These are phyloP conservation scores for Geodia barretti DNA, from an alignment of 37 sponge, comb jelly and placozoan genomes.

Conservation along the genomic window DNA sequence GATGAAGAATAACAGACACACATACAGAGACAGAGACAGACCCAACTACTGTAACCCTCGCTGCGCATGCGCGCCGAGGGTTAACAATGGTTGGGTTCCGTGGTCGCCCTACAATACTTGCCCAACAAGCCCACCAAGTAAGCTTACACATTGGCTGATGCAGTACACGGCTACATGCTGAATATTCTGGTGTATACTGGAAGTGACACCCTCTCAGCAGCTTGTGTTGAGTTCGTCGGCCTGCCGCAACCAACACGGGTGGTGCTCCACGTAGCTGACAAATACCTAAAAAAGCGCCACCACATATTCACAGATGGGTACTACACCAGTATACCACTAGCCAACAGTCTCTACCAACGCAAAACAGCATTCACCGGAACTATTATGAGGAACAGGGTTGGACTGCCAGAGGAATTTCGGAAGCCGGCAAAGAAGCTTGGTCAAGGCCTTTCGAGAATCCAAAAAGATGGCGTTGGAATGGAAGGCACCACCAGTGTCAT, in stretches of 20 bases:
- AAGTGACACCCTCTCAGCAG: background rate
- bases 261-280: background rate
- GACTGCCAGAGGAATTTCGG: background rate
- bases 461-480: too few relatives aligned
- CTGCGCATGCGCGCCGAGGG: too few relatives aligned
- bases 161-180: slow-evolving; percentile 10
- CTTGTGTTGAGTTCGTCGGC: background rate
- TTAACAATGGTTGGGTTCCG: slow-evolving; percentile 1
- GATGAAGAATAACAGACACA: too few relatives aligned
- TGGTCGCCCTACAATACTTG: slow-evolving; percentile 26
- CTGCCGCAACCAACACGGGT: background rate
- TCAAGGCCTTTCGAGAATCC: too few relatives aligned
- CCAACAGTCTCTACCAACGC: background rate
- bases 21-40: too few relatives aligned
- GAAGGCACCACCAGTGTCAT: too few relatives aligned
- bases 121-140: slow-evolving; percentile 27
- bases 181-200: slow-evolving; percentile 12
- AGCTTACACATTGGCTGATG: slow-evolving; percentile 12
- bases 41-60: too few relatives aligned
- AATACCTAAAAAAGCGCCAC: background rate
- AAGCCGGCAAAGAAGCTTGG: too few relatives aligned
- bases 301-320: background rate
- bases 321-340: background rate
- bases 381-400: background rate
- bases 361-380: background rate